These are phyloP conservation scores for Sesamia nonagrioides DNA, from an alignment of 1,140 invertebrate species.

Conservation along the genomic window DNA sequence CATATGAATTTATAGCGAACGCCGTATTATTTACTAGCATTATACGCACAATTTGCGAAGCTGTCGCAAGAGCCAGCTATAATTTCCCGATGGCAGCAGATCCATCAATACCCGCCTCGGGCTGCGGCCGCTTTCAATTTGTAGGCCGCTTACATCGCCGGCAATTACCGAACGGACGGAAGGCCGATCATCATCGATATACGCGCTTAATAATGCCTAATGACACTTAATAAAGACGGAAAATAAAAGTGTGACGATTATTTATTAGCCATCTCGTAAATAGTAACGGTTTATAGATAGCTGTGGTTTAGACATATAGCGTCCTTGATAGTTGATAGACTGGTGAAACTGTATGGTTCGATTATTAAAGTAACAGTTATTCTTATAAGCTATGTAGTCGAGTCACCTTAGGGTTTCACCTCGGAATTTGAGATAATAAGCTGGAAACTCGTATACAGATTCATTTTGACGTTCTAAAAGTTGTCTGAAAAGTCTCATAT, in stretches of 20 bases:
- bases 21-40: conserved; percentile 85
- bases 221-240: conserved; percentile 85
- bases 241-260: conserved; percentile 84
- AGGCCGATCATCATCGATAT: conserved; percentile 84
- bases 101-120: conserved; percentile 84
- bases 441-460: too few relatives aligned
- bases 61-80: conserved; percentile 84
- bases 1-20: conserved; percentile 80
- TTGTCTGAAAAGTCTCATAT: too few relatives aligned
- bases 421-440: too few relatives aligned
- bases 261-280: conserved; percentile 69
- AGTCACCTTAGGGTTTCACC: too few relatives aligned
- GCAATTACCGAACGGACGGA: conserved; percentile 84
- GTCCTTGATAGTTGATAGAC: conserved; percentile 18
- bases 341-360: conserved; percentile 8
- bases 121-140: conserved; percentile 85
- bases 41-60: conserved; percentile 87
- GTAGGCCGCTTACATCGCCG: conserved; percentile 81
- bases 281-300: conserved; percentile 48
- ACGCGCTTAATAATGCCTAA: conserved; percentile 86
- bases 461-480: too few relatives aligned
- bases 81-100: conserved; percentile 85
- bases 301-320: conserved; percentile 23
- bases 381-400: conserved; percentile 1
- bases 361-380: conserved; percentile 30